Conservation (phyloP, 2,797 vertebrate genomes). For the Nyctibius grandis region DNA sequence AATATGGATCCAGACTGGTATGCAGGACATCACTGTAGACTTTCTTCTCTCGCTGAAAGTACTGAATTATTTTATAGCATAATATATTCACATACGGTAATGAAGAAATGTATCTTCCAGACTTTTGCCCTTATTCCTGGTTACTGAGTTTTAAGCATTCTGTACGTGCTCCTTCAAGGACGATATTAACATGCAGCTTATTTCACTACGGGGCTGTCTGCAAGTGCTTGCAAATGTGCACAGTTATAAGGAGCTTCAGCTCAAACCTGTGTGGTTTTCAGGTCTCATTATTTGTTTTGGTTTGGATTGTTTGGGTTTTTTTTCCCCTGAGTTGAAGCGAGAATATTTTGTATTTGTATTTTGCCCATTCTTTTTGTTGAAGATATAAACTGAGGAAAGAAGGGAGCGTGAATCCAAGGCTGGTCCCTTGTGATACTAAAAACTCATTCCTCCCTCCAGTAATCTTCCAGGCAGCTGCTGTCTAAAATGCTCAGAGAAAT, state of each 20-base stretch:
- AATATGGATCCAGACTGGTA: background rate
- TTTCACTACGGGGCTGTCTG: background rate
- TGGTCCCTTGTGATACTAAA: background rate
- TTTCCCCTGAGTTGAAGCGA: background rate
- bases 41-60: background rate
- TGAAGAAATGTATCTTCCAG: background rate
- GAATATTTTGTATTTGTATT: background rate
- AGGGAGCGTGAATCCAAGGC: background rate
- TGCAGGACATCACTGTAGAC: background rate
- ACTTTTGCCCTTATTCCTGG: background rate
- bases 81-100: background rate
- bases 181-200: background rate
- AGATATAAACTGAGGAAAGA: background rate
- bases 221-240: background rate
- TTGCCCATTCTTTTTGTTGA: background rate
- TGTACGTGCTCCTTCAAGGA: background rate
- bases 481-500: background rate
- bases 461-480: background rate
- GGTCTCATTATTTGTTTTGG: background rate
- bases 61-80: background rate
- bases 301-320: background rate
- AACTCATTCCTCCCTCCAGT: background rate
- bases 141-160: background rate
- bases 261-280: background rate
- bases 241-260: background rate